Conservation (phyloP, 2,113 vertebrate genomes). For the Bubalus kerabau region DNA sequence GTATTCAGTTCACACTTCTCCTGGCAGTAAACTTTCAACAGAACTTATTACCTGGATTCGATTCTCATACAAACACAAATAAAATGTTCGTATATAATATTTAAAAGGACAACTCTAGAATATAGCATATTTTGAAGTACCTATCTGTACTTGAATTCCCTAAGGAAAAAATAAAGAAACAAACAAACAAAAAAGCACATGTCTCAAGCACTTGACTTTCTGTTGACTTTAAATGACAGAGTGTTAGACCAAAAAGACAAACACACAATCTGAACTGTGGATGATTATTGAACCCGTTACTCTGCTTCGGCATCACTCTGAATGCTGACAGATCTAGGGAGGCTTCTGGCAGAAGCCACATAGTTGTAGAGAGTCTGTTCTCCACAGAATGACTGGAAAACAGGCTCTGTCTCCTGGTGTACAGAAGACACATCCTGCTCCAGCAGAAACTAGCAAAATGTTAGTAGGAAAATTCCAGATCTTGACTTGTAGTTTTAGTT, state of each 20-base stretch:
- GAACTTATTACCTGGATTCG: background rate
- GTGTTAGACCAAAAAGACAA: background rate
- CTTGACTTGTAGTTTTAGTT: background rate
- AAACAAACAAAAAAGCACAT: background rate
- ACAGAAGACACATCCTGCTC: background rate
- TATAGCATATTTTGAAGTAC: background rate
- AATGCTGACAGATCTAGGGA: background rate
- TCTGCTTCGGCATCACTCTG: background rate
- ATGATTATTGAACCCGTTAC: background rate
- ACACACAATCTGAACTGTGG: background rate
- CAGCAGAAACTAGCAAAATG: background rate
- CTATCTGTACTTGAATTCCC: background rate
- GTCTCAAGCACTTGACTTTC: background rate
- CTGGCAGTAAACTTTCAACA: background rate
- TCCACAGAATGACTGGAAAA: background rate
- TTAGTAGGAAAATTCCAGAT: background rate
- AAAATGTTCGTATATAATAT: background rate
- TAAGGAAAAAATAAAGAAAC: background rate
- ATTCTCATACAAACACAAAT: background rate
- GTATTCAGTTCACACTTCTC: background rate
- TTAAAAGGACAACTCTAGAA: background rate
- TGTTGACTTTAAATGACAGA: background rate
- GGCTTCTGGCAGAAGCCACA: background rate
- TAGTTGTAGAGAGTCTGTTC: background rate
- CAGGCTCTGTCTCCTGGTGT: background rate